Evolutionary conservation across 2,113 vertebrate genomes (phyloP).

Genomic region (Ochotona princeps): DNA sequence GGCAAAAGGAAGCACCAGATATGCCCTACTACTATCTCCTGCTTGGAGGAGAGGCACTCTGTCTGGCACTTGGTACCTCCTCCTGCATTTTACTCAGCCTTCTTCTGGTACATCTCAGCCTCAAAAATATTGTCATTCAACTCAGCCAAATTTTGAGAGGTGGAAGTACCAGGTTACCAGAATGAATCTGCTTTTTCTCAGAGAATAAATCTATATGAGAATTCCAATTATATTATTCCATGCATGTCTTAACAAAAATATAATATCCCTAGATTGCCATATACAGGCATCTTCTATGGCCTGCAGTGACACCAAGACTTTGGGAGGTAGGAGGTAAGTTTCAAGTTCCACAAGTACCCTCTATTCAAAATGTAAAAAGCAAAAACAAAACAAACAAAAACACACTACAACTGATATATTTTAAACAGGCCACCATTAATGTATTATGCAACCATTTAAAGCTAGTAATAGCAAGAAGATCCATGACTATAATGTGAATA

Average conservation of each 20-base stretch:
- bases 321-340: not conserved
- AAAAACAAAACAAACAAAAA: no score
- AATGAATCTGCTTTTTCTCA: not conserved
- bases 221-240: not conserved
- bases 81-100: not conserved
- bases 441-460: not conserved
- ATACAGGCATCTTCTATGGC: not conserved
- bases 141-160: not conserved
- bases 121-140: not conserved
- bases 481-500: constrained; percentile 49
- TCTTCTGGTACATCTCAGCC: accelerated
- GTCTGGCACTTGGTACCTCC: not conserved
- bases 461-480: constrained; percentile 64
- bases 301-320: not conserved
- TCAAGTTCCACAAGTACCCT: not conserved
- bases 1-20: not conserved
- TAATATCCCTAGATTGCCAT: not conserved
- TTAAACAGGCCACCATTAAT: constrained; percentile 17
- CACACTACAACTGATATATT: not conserved
- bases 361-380: constrained; percentile 28
- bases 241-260: not conserved
- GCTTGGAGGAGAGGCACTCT: not conserved
- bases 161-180: not conserved
- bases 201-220: not conserved
- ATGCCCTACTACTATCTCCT: not conserved